Conservation (phyloP, 2,113 vertebrate genomes). For the Odobenus rosmarus region DNA sequence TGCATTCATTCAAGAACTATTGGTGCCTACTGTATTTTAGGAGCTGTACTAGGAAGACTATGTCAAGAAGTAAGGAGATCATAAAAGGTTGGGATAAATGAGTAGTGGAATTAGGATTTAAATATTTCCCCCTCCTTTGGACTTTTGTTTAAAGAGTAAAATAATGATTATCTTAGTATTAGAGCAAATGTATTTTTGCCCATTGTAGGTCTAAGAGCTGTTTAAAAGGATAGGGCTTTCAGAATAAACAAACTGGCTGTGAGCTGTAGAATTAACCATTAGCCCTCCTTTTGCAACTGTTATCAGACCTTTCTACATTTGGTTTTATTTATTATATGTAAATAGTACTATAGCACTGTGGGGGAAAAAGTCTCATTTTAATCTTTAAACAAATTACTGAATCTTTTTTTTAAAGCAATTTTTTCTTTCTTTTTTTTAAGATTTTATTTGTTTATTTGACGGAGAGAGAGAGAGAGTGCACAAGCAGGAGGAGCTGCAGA, state of each 20-base stretch:
- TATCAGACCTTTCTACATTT: not conserved
- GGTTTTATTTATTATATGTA: not conserved
- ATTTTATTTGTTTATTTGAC: too few relatives aligned
- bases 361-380: not conserved
- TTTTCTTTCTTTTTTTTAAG: too few relatives aligned
- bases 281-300: not conserved
- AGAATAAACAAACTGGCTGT: not conserved
- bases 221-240: conserved; percentile 20
- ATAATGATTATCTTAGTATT: not conserved
- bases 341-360: not conserved
- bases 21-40: not conserved
- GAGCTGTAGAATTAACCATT: not conserved
- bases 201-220: not conserved
- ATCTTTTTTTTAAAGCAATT: not conserved
- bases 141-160: not conserved
- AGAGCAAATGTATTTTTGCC: not conserved
- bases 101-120: not conserved
- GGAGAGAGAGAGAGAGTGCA: too few relatives aligned
- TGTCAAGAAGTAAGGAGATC: not conserved
- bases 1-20: not conserved
- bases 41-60: not conserved
- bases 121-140: not conserved
- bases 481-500: too few relatives aligned
- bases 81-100: not conserved
- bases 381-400: conserved; percentile 14